Percentiles rank a stretch among this genome's conserved stretches.
Evolutionary conservation across 2,888 invertebrate genomes (phyloP).

Genomic region (Incurvaria masculella): DNA sequence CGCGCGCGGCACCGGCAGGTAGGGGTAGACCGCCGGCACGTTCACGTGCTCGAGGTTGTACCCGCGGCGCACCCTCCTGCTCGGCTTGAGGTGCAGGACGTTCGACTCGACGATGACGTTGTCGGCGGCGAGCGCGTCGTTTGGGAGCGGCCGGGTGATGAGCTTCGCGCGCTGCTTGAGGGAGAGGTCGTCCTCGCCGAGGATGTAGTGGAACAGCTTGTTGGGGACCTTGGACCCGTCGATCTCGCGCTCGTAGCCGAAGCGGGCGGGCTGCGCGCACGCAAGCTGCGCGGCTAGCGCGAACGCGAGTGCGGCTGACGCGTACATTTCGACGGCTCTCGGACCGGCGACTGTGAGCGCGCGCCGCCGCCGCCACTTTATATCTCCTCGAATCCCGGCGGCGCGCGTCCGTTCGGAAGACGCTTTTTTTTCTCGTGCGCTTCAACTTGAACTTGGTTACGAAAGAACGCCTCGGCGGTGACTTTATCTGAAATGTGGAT

Average conservation of each 20-base stretch:
- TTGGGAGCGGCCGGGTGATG: constrained; percentile 36
- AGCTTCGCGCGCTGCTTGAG: constrained; percentile 43
- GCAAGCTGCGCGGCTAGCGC: constrained; percentile 27
- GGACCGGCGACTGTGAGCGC: constrained; percentile 48
- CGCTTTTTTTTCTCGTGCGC: constrained; percentile 32
- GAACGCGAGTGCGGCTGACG: constrained; percentile 24
- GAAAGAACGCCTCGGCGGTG: neutral
- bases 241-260: constrained; percentile 46
- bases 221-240: constrained; percentile 36
- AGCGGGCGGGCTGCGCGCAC: constrained; percentile 28
- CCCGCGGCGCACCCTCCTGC: constrained; percentile 37
- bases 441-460: neutral
- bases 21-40: constrained; percentile 48
- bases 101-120: constrained; percentile 47
- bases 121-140: constrained; percentile 39
- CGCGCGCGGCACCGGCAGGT: constrained; percentile 41
- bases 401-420: constrained; percentile 45
- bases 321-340: constrained; percentile 32
- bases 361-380: constrained; percentile 46
- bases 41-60: constrained; percentile 51
- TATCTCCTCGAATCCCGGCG: constrained; percentile 50
- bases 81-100: constrained; percentile 37
- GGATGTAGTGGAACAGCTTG: constrained; percentile 33
- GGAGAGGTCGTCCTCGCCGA: constrained; percentile 31
- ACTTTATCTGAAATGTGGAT: neutral